A percentile compares a stretch with the other conserved stretches of the same genome.
These are phyloP conservation scores for Nysson spinosus DNA, from an alignment of 2,888 invertebrate genomes.

Conservation along the genomic window DNA sequence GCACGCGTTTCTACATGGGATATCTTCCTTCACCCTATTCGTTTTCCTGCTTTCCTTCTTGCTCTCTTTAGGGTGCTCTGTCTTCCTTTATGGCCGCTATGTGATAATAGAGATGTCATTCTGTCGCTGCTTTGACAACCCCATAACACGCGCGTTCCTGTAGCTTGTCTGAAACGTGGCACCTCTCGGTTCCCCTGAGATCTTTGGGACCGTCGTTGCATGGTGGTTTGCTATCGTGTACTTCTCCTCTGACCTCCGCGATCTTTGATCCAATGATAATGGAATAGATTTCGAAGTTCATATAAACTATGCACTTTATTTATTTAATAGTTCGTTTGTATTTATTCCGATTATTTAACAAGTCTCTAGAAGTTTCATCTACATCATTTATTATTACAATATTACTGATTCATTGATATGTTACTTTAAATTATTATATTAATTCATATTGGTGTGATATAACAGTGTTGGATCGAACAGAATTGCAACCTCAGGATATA, in stretches of 20 bases:
- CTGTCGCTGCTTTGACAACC: conserved; percentile 76
- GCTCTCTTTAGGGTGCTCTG: conserved; percentile 19
- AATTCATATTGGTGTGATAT: too few species aligned
- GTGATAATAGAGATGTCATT: conserved; percentile 78
- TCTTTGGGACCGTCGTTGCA: conserved; percentile 60
- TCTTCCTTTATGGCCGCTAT: conserved; percentile 57
- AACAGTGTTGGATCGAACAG: too few species aligned
- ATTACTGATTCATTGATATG: too few species aligned
- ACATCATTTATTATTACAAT: too few species aligned
- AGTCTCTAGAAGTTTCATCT: too few species aligned
- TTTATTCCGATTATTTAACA: too few species aligned
- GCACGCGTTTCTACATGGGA: conserved; percentile 69
- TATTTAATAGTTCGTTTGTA: too few species aligned
- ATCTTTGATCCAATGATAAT: conserved; percentile 6
- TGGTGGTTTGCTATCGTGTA: conserved; percentile 24
- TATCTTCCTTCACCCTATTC: conserved; percentile 48
- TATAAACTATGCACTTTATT: too few species aligned
- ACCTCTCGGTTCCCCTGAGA: conserved; percentile 60
- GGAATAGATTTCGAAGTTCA: too few species aligned
- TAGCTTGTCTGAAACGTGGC: conserved; percentile 61
- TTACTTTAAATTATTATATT: too few species aligned
- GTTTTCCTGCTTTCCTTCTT: conserved; percentile 14
- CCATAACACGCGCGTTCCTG: conserved; percentile 68
- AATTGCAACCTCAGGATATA: too few species aligned
- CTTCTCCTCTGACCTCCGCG: conserved; percentile 3